Evolutionary conservation across 2,888 invertebrate species (phyloP).

Genomic region (Drosophila eohydei): DNA sequence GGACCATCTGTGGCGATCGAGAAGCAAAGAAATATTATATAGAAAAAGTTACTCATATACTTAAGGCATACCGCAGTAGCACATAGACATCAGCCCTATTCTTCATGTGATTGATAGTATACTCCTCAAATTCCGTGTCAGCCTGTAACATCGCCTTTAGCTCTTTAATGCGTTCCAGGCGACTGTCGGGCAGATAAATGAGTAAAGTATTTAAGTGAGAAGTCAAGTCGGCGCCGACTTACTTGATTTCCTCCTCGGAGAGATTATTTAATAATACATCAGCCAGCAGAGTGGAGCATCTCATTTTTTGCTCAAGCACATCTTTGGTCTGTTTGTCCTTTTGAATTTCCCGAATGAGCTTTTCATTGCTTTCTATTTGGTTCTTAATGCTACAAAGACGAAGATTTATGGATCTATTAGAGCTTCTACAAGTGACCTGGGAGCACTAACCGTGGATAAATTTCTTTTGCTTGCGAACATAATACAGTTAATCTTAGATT

Average conservation of each 20-base stretch:
- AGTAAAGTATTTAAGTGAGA: not conserved
- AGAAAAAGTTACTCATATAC: not conserved
- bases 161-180: constrained; percentile 68
- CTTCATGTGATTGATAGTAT: constrained; percentile 63
- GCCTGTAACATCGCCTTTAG: constrained; percentile 59
- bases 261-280: constrained; percentile 78
- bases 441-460: constrained; percentile 80
- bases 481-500: constrained; percentile 80
- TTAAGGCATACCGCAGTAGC: constrained; percentile 68
- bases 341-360: constrained; percentile 69
- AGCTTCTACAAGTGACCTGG: accelerated
- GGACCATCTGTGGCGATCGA: not conserved
- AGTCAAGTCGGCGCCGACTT: constrained; percentile 11
- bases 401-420: not conserved
- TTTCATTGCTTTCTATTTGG: constrained; percentile 76
- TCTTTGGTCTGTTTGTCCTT: constrained; percentile 61
- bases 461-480: constrained; percentile 80
- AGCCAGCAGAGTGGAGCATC: constrained; percentile 66
- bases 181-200: constrained; percentile 51
- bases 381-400: constrained; percentile 71
- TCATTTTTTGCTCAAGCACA: constrained; percentile 67
- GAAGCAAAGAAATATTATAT: not conserved
- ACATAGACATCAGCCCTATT: constrained; percentile 74
- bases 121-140: constrained; percentile 58
- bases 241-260: constrained; percentile 81